phyloP scores from a whole-genome alignment of 1,140 invertebrate species.

The Drosophila ironensis region DNA sequence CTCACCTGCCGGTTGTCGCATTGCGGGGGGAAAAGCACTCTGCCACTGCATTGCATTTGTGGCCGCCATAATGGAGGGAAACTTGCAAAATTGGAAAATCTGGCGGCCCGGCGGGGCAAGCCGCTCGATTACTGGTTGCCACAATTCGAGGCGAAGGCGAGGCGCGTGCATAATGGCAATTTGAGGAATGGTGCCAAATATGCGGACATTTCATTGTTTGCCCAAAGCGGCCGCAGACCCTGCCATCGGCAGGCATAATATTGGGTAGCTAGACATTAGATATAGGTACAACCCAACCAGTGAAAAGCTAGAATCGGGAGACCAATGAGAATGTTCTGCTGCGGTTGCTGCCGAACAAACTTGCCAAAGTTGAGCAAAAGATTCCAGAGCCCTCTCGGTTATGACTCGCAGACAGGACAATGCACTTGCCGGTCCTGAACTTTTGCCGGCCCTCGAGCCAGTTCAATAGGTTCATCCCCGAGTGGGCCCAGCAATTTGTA shows the following conservation, averaged over 20 bases:
- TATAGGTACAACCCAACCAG: too few species aligned
- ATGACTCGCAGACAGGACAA: too few species aligned
- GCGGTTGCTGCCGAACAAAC: too few species aligned
- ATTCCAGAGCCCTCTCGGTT: too few species aligned
- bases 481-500: too few species aligned
- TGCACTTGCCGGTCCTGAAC: too few species aligned
- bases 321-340: too few species aligned
- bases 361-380: too few species aligned
- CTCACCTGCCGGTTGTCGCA: conserved; percentile 21
- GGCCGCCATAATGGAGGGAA: conserved; percentile 49
- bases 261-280: too few species aligned
- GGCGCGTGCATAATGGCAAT: conserved; percentile 75
- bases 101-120: neutral
- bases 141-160: conserved; percentile 46
- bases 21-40: conserved; percentile 29
- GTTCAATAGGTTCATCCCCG: neutral
- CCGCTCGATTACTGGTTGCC: conserved; percentile 31
- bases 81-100: neutral
- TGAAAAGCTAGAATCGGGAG: too few species aligned
- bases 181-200: conserved; percentile 78
- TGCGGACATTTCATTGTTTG: conserved; percentile 75
- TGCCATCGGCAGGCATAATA: too few species aligned
- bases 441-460: neutral
- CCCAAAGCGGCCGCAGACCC: conserved; percentile 3
- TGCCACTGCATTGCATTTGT: conserved; percentile 65